Percentiles rank a stretch among this genome's conserved stretches.
Evolutionary conservation across 2,797 vertebrate species (phyloP).

Genomic region (Triplophysa yarkandensis): DNA sequence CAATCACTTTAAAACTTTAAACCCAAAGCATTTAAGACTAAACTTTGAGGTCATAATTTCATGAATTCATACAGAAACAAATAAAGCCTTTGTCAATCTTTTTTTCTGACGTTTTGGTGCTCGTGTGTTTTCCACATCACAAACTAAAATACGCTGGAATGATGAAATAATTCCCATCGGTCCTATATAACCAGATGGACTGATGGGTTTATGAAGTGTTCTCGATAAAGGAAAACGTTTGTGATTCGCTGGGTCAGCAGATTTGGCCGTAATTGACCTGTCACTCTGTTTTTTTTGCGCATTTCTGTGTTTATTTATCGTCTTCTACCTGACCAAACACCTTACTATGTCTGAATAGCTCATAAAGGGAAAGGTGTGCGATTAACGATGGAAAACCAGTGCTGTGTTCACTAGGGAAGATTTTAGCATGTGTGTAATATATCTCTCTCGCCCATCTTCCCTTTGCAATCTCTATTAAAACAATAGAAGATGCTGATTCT

Average conservation of each 20-base stretch:
- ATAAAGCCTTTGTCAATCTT: no score
- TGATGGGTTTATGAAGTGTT: slow-evolving; percentile 14
- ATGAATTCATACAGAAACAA: no score
- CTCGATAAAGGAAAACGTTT: neutral
- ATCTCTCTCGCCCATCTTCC: slow-evolving; percentile 16
- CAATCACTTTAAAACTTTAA: no score
- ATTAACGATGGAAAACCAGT: neutral
- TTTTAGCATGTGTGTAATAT: slow-evolving; percentile 26
- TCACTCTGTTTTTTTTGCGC: neutral
- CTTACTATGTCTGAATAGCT: neutral
- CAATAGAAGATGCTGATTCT: slow-evolving; percentile 50
- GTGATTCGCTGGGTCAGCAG: slow-evolving; percentile 16
- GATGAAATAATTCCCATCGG: neutral
- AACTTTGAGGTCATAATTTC: no score
- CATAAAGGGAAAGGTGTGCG: neutral
- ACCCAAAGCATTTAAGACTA: no score
- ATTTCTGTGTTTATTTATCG: neutral
- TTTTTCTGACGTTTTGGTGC: neutral
- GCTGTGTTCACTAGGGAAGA: neutral
- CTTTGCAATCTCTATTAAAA: slow-evolving; percentile 43
- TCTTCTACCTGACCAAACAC: neutral
- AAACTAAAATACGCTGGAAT: neutral
- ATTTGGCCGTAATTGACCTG: slow-evolving; percentile 38
- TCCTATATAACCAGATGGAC: neutral
- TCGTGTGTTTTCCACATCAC: neutral